These are phyloP conservation scores for Phenacoccus solenopsis DNA, from an alignment of 1,140 invertebrate species.

Conservation along the genomic window DNA sequence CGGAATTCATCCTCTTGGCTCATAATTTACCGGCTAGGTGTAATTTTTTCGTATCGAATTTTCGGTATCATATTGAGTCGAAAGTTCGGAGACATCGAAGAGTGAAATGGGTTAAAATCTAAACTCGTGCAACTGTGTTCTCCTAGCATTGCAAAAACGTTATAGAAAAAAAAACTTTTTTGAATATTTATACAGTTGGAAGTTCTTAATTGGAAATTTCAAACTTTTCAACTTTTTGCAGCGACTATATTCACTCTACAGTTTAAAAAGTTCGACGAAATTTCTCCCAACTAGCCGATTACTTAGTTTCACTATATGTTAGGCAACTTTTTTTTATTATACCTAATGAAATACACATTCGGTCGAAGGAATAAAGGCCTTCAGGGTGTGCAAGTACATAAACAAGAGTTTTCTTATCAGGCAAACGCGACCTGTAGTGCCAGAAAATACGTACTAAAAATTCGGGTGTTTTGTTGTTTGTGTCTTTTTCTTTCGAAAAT, in stretches of 20 bases:
- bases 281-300: background rate
- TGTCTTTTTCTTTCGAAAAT: background rate
- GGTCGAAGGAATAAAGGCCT: too few species aligned
- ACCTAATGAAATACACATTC: background rate
- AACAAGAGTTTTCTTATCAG: too few species aligned
- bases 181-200: background rate
- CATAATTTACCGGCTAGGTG: too few species aligned
- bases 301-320: background rate
- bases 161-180: too few species aligned
- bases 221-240: background rate
- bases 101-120: too few species aligned
- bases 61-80: too few species aligned
- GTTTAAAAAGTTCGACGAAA: background rate
- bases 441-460: background rate
- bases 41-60: too few species aligned
- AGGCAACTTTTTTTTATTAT: background rate
- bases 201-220: background rate
- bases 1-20: too few species aligned
- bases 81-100: too few species aligned
- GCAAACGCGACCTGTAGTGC: too few species aligned
- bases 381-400: background rate
- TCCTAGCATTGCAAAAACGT: too few species aligned
- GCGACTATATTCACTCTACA: background rate
- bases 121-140: too few species aligned
- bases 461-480: background rate